Base-by-base conservation (phyloP, 2,888 invertebrate species). In the Ennomos erosarius region DNA sequence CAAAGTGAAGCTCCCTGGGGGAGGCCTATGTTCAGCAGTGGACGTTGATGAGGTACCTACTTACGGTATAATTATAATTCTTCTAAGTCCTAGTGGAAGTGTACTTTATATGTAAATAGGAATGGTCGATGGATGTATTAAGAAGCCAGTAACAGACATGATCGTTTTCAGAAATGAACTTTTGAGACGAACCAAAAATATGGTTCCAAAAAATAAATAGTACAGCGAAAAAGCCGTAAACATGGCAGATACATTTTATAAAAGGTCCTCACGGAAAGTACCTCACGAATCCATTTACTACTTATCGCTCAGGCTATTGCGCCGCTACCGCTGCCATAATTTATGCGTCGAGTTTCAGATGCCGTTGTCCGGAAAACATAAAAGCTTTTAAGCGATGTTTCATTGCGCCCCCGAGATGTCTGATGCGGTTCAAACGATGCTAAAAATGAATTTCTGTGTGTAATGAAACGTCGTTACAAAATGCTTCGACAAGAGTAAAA, bases 331-430 rank as follows among this genome's bases (percentile, higher is more conserved):
- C 50, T 52, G 50, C 12, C 55, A 55, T 54, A 54, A 64, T 60
- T 64, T 60, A 58, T 64, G 55, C 51, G 69, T 75, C 74, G 76
- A 74, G 73, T 71, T 78, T 78, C 71, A 65, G 71, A 67, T 69
- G 72, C 68, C 74, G 75, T 77, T 79, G 79, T 77, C 79, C 82
- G 86, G 84, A 81, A 85, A 86, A 81, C 82, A 82, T 87, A 79
- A 87, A 86, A 83, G 82, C 82, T 84, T 85, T 85, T 83, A 82
- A 78, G 51, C 80, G 71, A 76, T 75, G 73, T 81, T 78, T 76
- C 70, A 67, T 62, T 69, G 74, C 73, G 73, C 67, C 59, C 70
- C 63, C 47, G 63, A 76, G 73, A 81, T 83, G 76, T 76, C 75
- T 75, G 73, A 59, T 71, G 74, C 75, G 75, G 74, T 79, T 78